Evolutionary conservation across 92 coral and sea anemone genomes (phyloP).

Genomic region (Actinostola sp.): DNA sequence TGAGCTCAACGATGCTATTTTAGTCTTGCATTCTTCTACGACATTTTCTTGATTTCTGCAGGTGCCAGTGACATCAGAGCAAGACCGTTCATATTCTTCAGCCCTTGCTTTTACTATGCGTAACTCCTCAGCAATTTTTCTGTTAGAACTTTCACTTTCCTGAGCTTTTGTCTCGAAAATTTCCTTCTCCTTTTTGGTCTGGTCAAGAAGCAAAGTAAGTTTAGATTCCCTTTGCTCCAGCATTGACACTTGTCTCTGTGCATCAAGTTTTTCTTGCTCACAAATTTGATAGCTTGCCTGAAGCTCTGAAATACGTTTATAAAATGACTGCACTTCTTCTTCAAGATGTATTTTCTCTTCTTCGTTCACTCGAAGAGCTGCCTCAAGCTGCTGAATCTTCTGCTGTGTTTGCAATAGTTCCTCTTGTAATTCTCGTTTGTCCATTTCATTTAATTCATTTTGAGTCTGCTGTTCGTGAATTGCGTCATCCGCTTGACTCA

Average conservation of each 20-base stretch:
- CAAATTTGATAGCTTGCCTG: slow-evolving; percentile 80
- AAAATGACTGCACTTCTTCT: slow-evolving; percentile 87
- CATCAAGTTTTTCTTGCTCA: slow-evolving; percentile 87
- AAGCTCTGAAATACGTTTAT: slow-evolving; percentile 85
- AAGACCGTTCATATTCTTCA: slow-evolving; percentile 72
- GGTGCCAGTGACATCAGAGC: slow-evolving; percentile 40
- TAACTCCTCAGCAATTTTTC: slow-evolving; percentile 74
- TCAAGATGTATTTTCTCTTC: slow-evolving; percentile 83
- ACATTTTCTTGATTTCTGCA: slow-evolving; percentile 51
- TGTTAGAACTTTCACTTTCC: slow-evolving; percentile 64
- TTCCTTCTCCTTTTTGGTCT: slow-evolving; percentile 68
- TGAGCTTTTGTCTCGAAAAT: slow-evolving; percentile 66
- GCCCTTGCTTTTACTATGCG: slow-evolving; percentile 73
- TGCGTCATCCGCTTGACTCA: slow-evolving; percentile 62
- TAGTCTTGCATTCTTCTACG: slow-evolving; percentile 69
- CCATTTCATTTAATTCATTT: slow-evolving; percentile 75
- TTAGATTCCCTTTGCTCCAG: slow-evolving; percentile 80
- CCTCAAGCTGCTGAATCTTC: slow-evolving; percentile 87
- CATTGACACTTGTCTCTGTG: slow-evolving; percentile 81
- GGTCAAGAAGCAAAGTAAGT: slow-evolving; percentile 67
- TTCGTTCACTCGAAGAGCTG: slow-evolving; percentile 59
- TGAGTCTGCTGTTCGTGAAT: slow-evolving; percentile 76
- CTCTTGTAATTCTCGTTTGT: slow-evolving; percentile 84
- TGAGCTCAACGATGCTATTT: slow-evolving; percentile 52
- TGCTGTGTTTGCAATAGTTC: slow-evolving; percentile 78